These are phyloP conservation scores for Chironomus striatipennis DNA, from an alignment of 1,140 invertebrate genomes.

Conservation along the genomic window DNA sequence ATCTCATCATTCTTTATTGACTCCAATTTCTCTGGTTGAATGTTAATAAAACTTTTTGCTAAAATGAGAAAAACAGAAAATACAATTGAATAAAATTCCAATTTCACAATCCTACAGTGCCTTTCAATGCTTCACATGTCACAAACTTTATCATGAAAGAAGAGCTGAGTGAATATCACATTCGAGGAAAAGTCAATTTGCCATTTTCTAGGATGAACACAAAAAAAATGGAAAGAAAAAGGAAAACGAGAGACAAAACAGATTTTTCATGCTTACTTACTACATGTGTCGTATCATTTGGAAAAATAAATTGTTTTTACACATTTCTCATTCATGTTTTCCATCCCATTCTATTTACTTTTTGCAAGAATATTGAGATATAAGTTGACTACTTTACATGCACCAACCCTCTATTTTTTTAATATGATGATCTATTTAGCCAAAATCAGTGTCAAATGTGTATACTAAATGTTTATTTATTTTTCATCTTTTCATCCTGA, in stretches of 20 bases:
- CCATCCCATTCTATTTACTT: conserved; percentile 11
- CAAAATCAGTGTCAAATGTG: conserved; percentile 12
- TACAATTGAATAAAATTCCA: background rate
- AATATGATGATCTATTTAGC: conserved; percentile 9
- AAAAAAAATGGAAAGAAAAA: too few species aligned
- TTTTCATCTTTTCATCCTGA: conserved; percentile 2
- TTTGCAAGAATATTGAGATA: too few species aligned
- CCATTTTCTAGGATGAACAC: background rate
- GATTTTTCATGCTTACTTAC: background rate
- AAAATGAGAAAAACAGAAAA: too few species aligned
- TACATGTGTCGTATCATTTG: conserved; percentile 14
- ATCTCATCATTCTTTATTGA: too few species aligned
- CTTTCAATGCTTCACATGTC: conserved; percentile 4
- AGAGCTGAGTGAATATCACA: background rate
- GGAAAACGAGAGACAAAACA: background rate
- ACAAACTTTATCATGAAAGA: background rate
- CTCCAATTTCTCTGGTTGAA: too few species aligned
- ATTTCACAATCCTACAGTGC: background rate
- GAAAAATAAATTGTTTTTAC: conserved; percentile 15
- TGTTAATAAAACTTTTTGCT: too few species aligned
- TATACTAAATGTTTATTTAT: conserved; percentile 15
- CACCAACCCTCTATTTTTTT: background rate
- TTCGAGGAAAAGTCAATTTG: conserved; percentile 13
- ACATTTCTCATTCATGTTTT: background rate
- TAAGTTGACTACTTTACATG: background rate